Percentiles rank a stretch among this genome's conserved stretches.
phyloP scores from a whole-genome alignment of 2,113 vertebrate genomes.

The Lanius ludovicianus region DNA sequence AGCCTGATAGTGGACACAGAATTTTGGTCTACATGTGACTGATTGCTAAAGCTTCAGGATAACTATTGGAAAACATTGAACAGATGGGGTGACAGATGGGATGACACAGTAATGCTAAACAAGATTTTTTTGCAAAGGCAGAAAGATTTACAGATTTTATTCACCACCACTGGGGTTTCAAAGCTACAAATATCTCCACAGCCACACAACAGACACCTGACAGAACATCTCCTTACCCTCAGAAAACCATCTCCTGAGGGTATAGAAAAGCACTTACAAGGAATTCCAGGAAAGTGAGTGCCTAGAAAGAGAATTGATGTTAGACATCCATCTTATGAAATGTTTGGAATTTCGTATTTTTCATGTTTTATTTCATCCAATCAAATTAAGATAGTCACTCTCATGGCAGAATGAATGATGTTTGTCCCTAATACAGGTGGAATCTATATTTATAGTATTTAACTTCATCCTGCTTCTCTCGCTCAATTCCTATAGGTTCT shows the following conservation, averaged over 20 bases:
- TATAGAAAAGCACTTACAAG: neutral
- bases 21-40: neutral
- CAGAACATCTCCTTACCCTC: neutral
- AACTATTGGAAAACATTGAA: neutral
- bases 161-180: neutral
- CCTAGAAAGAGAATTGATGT: neutral
- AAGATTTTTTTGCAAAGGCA: neutral
- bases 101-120: neutral
- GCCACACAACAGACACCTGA: neutral
- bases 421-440: neutral
- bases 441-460: neutral
- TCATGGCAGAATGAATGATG: neutral
- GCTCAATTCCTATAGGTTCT: neutral
- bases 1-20: neutral
- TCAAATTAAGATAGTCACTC: neutral
- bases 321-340: neutral
- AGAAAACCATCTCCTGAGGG: neutral
- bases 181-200: neutral
- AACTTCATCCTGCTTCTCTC: neutral
- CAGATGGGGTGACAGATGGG: fast-evolving
- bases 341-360: neutral
- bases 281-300: neutral
- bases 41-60: neutral
- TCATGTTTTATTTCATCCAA: neutral
- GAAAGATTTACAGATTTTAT: neutral